Base-by-base conservation (phyloP, 2,113 vertebrate species). In the Trematocara nigrifrons region DNA sequence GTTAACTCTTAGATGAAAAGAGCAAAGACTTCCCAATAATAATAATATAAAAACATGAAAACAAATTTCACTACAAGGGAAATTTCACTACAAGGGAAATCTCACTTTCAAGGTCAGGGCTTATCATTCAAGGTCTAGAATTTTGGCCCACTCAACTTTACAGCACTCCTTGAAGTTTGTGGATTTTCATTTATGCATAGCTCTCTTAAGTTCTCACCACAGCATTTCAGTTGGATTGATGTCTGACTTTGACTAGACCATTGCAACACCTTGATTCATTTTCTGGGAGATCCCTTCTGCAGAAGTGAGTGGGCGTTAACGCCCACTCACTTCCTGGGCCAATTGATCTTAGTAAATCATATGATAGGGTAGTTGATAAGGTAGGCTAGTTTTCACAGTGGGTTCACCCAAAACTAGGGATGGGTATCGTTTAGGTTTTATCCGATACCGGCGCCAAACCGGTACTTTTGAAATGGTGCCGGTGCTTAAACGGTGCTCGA, bases 401-500 rank as follows among this genome's bases (percentile, higher is more conserved):
- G 5, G 56, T 59, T 59, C 56, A 59, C 56, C 56, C 13, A 59
- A 59, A 59, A 59, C 56, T 9, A 57, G 54, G 54, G 54, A 15
- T 31, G 13, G 26, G 54, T 31, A 16, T 29, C 0, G 1, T 57
- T 57, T 57, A 57, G 54, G 54, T 57, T 57, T 1, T 57, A 57
- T 57, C 54, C 2, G 6, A 57, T 3, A 29, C 12, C 0, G 12
- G 54, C 2, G 54, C 54, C 7, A 57, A 57, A 57, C 12, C 0
- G 22, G 0, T 57, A 29, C 22, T 57, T 57, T 8, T 57, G 12
- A 57, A 57, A 0, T 0, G 4, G 7, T 57, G 22, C 22, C 7
- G 0, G 12, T 57, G 54, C 54, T 56, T 56, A 56, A 56, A 56
- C 0, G 3, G 6, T 54, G 52, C 52, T 22, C 2, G 0, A 56